These are phyloP conservation scores for Pectinophora gossypiella DNA, from an alignment of 1,140 invertebrate genomes.

Conservation along the genomic window DNA sequence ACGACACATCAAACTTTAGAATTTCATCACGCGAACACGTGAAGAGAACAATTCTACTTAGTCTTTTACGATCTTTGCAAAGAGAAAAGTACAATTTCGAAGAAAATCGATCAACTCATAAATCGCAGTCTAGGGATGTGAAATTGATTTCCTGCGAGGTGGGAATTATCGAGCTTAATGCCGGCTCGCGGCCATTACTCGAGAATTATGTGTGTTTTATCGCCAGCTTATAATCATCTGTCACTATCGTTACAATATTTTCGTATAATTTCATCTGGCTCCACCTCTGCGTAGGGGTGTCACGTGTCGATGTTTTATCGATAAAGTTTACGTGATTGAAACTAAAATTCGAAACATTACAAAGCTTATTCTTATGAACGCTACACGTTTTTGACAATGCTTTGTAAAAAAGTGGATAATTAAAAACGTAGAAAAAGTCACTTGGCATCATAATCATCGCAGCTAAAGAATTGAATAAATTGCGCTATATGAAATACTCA, in stretches of 20 bases:
- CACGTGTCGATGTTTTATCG: slow-evolving; percentile 6
- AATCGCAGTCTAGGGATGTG: slow-evolving; percentile 35
- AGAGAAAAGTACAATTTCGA: not conserved
- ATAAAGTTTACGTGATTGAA: not conserved
- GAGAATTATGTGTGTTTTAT: slow-evolving; percentile 75
- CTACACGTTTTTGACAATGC: not conserved
- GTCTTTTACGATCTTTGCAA: too few species aligned
- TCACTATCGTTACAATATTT: slow-evolving; percentile 74
- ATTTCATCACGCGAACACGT: too few species aligned
- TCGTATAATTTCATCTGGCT: slow-evolving; percentile 67
- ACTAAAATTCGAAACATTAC: not conserved
- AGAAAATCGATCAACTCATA: slow-evolving; percentile 7
- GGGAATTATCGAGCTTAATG: slow-evolving; percentile 37
- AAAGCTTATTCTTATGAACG: not conserved
- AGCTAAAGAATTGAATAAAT: not conserved
- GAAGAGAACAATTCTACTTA: too few species aligned
- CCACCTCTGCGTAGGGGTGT: slow-evolving; percentile 48
- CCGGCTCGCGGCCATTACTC: slow-evolving; percentile 45
- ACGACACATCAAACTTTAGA: too few species aligned
- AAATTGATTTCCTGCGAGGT: slow-evolving; percentile 48
- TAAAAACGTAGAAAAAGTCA: not conserved
- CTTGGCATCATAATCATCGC: not conserved
- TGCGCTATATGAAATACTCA: too few species aligned
- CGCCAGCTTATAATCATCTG: slow-evolving; percentile 74
- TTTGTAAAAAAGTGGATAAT: not conserved